Conservation (phyloP, 2,113 vertebrate genomes). For the Salminus brasiliensis region DNA sequence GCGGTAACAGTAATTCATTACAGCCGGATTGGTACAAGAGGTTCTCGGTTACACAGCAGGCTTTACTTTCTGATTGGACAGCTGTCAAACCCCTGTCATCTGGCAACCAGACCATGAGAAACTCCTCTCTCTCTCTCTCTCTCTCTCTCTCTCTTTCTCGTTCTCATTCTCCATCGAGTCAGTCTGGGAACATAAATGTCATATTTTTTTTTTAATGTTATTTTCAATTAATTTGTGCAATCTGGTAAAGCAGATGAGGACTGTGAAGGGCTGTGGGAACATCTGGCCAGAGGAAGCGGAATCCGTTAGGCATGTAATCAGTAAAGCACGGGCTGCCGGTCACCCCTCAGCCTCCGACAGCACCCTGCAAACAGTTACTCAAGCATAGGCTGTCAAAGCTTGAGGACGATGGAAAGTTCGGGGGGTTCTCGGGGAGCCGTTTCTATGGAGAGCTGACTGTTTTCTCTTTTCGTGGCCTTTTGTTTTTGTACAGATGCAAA, state of each 20-base stretch:
- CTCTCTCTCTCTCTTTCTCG: too few species aligned
- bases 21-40: not conserved
- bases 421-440: too few species aligned
- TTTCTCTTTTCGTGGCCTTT: not conserved
- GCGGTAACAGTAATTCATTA: conserved; percentile 22
- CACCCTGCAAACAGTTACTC: not conserved
- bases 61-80: conserved; percentile 12
- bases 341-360: conserved; percentile 21
- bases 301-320: conserved; percentile 47
- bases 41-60: not conserved
- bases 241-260: conserved; percentile 48
- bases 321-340: conserved; percentile 20
- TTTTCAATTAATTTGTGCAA: conserved; percentile 50
- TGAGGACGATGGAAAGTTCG: not conserved
- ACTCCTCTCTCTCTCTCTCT: not conserved
- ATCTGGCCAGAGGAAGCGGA: conserved; percentile 35
- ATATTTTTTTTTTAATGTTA: conserved; percentile 23
- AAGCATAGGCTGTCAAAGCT: conserved; percentile 9
- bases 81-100: conserved; percentile 35
- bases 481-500: not conserved
- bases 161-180: not conserved
- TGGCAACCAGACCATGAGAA: conserved; percentile 27
- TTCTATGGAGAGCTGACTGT: not conserved
- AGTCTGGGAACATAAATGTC: not conserved
- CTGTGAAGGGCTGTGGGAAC: conserved; percentile 27